phyloP scores from a whole-genome alignment of 2,888 invertebrate species.

The Trichogramma dendrolimi region DNA sequence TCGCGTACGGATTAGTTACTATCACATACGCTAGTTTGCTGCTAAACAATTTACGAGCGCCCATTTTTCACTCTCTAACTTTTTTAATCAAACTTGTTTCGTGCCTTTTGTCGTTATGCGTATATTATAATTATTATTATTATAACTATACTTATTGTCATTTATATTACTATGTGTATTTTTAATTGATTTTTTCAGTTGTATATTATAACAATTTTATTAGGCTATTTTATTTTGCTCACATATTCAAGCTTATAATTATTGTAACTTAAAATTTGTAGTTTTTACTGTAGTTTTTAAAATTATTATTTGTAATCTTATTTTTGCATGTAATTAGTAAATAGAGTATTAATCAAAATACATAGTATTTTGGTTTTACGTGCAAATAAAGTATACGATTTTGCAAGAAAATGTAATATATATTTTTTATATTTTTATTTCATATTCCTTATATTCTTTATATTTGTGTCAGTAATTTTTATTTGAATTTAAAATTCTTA shows the following conservation, averaged over 20 bases:
- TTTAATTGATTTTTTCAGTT: conserved; percentile 22
- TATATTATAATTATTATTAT: conserved; percentile 9
- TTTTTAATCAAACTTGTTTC: conserved; percentile 16
- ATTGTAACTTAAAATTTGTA: conserved; percentile 12
- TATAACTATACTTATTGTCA: conserved; percentile 13
- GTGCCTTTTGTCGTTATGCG: conserved; percentile 17
- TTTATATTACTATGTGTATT: conserved; percentile 25
- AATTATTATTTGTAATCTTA: neutral
- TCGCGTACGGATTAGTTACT: conserved; percentile 35
- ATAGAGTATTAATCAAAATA: no score
- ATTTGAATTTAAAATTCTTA: no score
- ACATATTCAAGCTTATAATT: conserved; percentile 23
- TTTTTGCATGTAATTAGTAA: neutral
- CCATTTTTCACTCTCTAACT: conserved; percentile 25
- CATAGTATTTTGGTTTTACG: no score
- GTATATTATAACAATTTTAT: conserved; percentile 21
- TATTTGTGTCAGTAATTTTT: no score
- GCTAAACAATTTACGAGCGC: conserved; percentile 32
- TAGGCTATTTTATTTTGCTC: conserved; percentile 25
- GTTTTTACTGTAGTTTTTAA: neutral
- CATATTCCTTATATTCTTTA: no score
- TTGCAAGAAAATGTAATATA: conserved; percentile 54
- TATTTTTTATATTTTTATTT: conserved; percentile 14
- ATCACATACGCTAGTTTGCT: conserved; percentile 34
- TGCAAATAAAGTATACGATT: conserved; percentile 54